Percentiles rank a stretch among this genome's conserved stretches.
Evolutionary conservation across 2,888 invertebrate genomes (phyloP).

Genomic region (Leucophora obtusa): DNA sequence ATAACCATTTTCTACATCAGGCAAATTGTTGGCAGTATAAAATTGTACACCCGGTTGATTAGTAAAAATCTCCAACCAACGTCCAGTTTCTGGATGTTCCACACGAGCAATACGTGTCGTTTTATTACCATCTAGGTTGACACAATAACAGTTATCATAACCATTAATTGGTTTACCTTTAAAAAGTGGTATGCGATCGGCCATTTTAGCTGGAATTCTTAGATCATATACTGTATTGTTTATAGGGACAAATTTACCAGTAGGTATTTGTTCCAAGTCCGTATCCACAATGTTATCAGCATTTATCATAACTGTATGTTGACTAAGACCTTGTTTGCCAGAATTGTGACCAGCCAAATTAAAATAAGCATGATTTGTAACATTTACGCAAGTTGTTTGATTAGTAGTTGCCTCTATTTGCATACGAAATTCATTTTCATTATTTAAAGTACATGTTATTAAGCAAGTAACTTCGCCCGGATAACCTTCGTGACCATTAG

Average conservation of each 20-base stretch:
- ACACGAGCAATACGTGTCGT: slow-evolving; percentile 82
- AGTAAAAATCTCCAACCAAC: slow-evolving; percentile 88
- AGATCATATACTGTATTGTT: slow-evolving; percentile 87
- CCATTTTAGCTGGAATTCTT: slow-evolving; percentile 47
- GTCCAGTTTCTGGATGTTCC: slow-evolving; percentile 85
- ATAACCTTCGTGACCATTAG: slow-evolving; percentile 91
- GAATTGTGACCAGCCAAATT: slow-evolving; percentile 91
- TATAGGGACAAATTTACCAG: slow-evolving; percentile 85
- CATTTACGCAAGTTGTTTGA: slow-evolving; percentile 89
- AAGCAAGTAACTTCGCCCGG: slow-evolving; percentile 89
- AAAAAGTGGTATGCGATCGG: slow-evolving; percentile 50
- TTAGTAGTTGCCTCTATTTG: slow-evolving; percentile 88
- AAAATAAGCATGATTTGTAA: slow-evolving; percentile 93
- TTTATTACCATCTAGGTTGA: slow-evolving; percentile 56
- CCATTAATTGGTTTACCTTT: slow-evolving; percentile 79
- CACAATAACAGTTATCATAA: slow-evolving; percentile 84
- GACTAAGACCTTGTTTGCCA: slow-evolving; percentile 82
- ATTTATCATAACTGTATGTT: slow-evolving; percentile 86
- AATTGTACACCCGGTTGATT: slow-evolving; percentile 95
- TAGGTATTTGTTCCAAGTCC: slow-evolving; percentile 85
- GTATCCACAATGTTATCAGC: slow-evolving; percentile 87
- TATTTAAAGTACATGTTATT: slow-evolving; percentile 85
- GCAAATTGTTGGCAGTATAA: slow-evolving; percentile 89
- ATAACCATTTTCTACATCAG: slow-evolving; percentile 80
- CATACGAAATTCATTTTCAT: slow-evolving; percentile 86